phyloP scores from a whole-genome alignment of 2,888 invertebrate genomes.

The Holacanthella duospinosa region DNA sequence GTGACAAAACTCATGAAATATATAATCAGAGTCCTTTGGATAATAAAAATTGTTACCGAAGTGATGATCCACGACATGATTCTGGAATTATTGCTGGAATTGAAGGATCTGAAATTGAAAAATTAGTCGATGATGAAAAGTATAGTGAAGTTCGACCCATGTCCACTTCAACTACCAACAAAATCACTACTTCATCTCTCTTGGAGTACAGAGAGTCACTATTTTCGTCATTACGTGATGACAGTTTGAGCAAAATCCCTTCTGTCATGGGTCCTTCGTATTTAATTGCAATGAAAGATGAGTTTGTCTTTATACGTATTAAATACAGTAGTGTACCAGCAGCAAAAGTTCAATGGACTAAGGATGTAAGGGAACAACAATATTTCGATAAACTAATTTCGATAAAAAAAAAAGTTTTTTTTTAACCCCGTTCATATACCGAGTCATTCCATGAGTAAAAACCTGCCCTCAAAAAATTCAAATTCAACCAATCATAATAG shows the following conservation, averaged over 20 bases:
- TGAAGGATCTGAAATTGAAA: background rate
- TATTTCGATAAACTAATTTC: background rate
- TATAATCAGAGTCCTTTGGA: too few relatives aligned
- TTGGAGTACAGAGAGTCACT: background rate
- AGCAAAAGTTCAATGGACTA: background rate
- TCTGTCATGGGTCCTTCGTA: conserved; percentile 2
- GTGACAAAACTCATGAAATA: too few relatives aligned
- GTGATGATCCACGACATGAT: background rate
- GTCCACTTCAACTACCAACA: background rate
- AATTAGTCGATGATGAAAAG: background rate
- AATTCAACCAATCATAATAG: too few relatives aligned
- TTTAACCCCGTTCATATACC: too few relatives aligned
- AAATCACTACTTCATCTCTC: background rate
- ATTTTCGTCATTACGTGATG: background rate
- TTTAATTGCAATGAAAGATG: conserved; percentile 6
- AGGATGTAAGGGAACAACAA: background rate
- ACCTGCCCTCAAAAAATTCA: too few relatives aligned
- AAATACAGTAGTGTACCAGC: background rate
- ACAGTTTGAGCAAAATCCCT: background rate
- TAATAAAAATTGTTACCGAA: too few relatives aligned
- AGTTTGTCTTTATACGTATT: background rate
- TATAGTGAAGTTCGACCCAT: background rate
- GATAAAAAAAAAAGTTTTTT: background rate
- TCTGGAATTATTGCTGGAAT: background rate
- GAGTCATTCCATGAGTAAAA: too few relatives aligned